A percentile compares a stretch with the other conserved stretches of the same genome.
Evolutionary conservation across 2,113 vertebrate genomes (phyloP).

Genomic region (Spea multiplicata): DNA sequence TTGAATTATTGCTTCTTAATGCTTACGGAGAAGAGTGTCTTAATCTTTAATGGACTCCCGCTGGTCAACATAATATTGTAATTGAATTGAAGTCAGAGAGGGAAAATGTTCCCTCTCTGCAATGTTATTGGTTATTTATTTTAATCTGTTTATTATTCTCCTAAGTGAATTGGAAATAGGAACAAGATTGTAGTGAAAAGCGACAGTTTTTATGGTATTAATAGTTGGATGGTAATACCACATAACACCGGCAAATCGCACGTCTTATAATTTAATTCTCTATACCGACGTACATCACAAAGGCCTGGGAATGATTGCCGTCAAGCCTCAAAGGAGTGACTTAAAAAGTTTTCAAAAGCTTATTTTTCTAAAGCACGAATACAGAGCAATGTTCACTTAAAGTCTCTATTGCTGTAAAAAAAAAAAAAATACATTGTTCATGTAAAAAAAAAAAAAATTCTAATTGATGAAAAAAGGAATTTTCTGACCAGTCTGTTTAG

Average conservation of each 20-base stretch:
- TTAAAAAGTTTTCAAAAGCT: neutral
- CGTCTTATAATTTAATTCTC: neutral
- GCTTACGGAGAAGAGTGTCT: conserved; percentile 15
- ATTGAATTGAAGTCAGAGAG: conserved; percentile 24
- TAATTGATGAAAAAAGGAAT: too few species aligned
- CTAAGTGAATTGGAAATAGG: conserved; percentile 10
- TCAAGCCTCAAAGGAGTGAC: neutral
- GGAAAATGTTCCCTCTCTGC: conserved; percentile 13
- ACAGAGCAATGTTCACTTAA: too few species aligned
- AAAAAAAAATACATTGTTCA: too few species aligned
- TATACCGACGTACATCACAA: neutral
- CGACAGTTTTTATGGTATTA: neutral
- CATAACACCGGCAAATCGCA: neutral
- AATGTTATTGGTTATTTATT: conserved; percentile 25
- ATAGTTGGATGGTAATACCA: neutral
- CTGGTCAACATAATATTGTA: conserved; percentile 35
- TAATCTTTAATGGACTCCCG: conserved; percentile 38
- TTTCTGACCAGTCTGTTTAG: too few species aligned
- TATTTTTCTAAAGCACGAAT: too few species aligned
- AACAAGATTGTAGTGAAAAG: neutral
- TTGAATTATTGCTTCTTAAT: conserved; percentile 32
- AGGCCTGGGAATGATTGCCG: too few species aligned
- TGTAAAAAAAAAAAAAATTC: too few species aligned
- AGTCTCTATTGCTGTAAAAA: too few species aligned
- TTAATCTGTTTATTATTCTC: conserved; percentile 32